phyloP scores from a whole-genome alignment of 2,888 invertebrate species.

The Phyllotreta cruciferae region DNA sequence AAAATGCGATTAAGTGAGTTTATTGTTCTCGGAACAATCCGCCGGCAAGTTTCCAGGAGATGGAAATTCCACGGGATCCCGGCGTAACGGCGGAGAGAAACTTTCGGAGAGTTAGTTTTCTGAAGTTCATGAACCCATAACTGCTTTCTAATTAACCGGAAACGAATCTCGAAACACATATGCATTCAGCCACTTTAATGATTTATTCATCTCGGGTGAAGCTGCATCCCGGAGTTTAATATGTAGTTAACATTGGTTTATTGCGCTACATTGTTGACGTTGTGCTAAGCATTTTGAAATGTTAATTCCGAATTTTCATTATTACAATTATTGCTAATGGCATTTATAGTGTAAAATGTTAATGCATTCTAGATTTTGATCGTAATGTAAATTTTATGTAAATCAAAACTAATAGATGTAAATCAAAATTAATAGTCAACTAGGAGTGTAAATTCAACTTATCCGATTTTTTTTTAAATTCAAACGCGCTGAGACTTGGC shows the following conservation, averaged over 20 bases:
- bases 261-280: slow-evolving; percentile 18
- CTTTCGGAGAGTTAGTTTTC: slow-evolving; percentile 28
- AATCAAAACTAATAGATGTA: too few species aligned
- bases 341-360: too few species aligned
- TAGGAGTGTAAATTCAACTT: too few species aligned
- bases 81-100: slow-evolving; percentile 21
- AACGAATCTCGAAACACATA: slow-evolving; percentile 25
- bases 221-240: slow-evolving; percentile 15
- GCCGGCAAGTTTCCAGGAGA: slow-evolving; percentile 3
- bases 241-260: slow-evolving; percentile 17
- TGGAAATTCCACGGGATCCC: slow-evolving; percentile 15
- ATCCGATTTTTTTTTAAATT: too few species aligned
- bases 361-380: too few species aligned
- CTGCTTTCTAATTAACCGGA: slow-evolving; percentile 33
- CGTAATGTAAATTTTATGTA: too few species aligned
- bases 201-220: slow-evolving; percentile 25
- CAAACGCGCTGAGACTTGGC: too few species aligned
- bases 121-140: slow-evolving; percentile 30
- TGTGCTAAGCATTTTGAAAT: too few species aligned
- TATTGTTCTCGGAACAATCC: slow-evolving; percentile 6
- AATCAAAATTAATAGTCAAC: too few species aligned
- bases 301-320: too few species aligned
- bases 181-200: slow-evolving; percentile 21
- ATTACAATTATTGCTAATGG: too few species aligned
- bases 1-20: not conserved